Evolutionary conservation across 2,888 invertebrate species (phyloP).

Genomic region (Tipula unca): DNA sequence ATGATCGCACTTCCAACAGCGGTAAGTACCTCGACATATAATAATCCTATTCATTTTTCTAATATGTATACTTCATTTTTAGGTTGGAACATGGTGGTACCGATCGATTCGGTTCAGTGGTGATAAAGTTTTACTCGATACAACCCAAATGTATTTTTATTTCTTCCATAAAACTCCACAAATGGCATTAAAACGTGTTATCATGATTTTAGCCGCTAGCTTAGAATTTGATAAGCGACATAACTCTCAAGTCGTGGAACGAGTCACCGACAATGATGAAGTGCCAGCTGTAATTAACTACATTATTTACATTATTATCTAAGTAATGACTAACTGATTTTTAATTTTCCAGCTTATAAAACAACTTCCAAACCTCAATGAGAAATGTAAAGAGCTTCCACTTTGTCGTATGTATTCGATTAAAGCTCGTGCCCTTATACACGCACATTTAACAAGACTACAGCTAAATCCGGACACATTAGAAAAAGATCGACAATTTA

Average conservation of each 20-base stretch:
- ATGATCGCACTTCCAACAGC: conserved; percentile 92
- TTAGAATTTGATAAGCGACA: conserved; percentile 91
- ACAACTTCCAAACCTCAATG: conserved; percentile 82
- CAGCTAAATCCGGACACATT: conserved; percentile 65
- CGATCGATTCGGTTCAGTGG: conserved; percentile 94
- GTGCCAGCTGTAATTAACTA: conserved; percentile 70
- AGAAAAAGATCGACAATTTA: conserved; percentile 74
- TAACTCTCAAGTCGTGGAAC: conserved; percentile 88
- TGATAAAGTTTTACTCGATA: conserved; percentile 92
- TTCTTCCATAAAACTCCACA: conserved; percentile 94
- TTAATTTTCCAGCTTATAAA: conserved; percentile 65
- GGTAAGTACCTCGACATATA: background rate
- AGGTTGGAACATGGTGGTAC: conserved; percentile 96
- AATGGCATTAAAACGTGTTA: conserved; percentile 88
- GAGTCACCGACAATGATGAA: conserved; percentile 91
- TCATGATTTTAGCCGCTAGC: conserved; percentile 95
- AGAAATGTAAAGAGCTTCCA: conserved; percentile 94
- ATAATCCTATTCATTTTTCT: background rate
- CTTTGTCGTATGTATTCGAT: conserved; percentile 88
- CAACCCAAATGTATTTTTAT: conserved; percentile 93
- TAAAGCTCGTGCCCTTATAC: conserved; percentile 86
- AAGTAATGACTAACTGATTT: background rate
- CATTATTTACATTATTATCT: too few species aligned
- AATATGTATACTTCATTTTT: background rate
- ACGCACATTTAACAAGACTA: conserved; percentile 89